Evolutionary conservation across 2,888 invertebrate species (phyloP).

Genomic region (Ornithoptera alexandrae): DNA sequence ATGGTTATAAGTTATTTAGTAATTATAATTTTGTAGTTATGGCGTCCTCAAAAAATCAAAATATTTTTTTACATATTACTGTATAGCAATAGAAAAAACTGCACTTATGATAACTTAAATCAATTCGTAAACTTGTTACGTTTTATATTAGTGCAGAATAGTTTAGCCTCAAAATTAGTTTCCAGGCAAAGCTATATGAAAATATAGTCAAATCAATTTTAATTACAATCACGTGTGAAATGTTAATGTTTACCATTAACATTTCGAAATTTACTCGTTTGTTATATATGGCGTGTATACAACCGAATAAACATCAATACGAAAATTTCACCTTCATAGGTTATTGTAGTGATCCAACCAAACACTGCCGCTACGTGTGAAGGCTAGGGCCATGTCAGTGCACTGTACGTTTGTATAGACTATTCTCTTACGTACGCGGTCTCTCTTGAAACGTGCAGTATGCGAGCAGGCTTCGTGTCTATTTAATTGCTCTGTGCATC

Average conservation of each 20-base stretch:
- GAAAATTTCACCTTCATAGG: conserved; percentile 44
- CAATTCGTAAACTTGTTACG: too few species aligned
- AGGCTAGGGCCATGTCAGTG: conserved; percentile 35
- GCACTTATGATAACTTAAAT: too few species aligned
- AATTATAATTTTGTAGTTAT: too few species aligned
- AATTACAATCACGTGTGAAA: neutral
- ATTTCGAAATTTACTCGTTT: neutral
- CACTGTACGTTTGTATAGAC: conserved; percentile 21
- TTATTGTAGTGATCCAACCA: conserved; percentile 39
- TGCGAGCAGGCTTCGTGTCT: conserved; percentile 47
- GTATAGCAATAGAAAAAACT: too few species aligned
- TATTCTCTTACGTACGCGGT: neutral
- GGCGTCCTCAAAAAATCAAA: too few species aligned
- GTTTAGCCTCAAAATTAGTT: too few species aligned
- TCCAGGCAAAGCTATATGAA: too few species aligned
- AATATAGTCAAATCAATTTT: neutral
- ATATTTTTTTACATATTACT: too few species aligned
- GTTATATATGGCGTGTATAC: neutral
- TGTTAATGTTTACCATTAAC: neutral
- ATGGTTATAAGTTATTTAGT: too few species aligned
- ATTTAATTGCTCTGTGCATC: conserved; percentile 66
- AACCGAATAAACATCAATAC: conserved; percentile 38
- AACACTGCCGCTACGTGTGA: conserved; percentile 36
- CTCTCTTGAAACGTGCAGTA: conserved; percentile 32
- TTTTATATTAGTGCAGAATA: too few species aligned